phyloP scores from a whole-genome alignment of 2,888 invertebrate genomes.

The Rotaria sp. region DNA sequence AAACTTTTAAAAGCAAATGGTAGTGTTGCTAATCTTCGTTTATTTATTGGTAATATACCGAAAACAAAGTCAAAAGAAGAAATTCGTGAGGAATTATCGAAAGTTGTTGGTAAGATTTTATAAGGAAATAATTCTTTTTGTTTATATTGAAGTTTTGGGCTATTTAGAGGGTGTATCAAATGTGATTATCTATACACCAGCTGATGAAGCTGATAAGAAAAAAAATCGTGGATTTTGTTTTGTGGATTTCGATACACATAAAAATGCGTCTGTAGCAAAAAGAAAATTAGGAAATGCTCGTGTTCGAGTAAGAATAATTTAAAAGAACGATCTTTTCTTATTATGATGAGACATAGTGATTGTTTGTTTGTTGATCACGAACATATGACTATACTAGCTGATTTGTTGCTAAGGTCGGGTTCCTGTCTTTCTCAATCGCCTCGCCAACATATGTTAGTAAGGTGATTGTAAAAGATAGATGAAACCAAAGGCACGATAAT shows the following conservation, averaged over 20 bases:
- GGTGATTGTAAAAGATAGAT: no score
- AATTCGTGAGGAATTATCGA: conserved; percentile 99
- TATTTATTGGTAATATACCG: conserved; percentile 99
- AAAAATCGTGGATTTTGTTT: conserved; percentile 99
- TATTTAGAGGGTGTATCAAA: conserved; percentile 85
- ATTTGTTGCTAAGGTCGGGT: no score
- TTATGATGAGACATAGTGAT: no score
- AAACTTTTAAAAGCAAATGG: conserved; percentile 99
- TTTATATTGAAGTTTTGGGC: background rate
- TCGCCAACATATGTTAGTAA: no score
- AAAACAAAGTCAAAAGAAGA: conserved; percentile 99
- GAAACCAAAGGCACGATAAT: no score
- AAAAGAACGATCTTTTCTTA: conserved; percentile 50
- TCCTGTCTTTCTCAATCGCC: no score
- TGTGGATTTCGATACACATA: conserved; percentile 98
- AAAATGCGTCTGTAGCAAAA: conserved; percentile 93
- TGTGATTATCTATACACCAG: conserved; percentile 98
- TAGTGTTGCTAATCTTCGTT: conserved; percentile 99
- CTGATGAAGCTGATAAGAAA: conserved; percentile 73
- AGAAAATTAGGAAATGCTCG: conserved; percentile 68
- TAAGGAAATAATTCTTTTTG: background rate
- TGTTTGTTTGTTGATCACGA: no score
- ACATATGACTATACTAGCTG: no score
- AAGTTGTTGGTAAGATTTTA: background rate
- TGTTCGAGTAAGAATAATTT: background rate